Percentiles rank a stretch among this genome's conserved stretches.
Conservation (phyloP, 2,113 vertebrate species). For the Anguilla japonica region DNA sequence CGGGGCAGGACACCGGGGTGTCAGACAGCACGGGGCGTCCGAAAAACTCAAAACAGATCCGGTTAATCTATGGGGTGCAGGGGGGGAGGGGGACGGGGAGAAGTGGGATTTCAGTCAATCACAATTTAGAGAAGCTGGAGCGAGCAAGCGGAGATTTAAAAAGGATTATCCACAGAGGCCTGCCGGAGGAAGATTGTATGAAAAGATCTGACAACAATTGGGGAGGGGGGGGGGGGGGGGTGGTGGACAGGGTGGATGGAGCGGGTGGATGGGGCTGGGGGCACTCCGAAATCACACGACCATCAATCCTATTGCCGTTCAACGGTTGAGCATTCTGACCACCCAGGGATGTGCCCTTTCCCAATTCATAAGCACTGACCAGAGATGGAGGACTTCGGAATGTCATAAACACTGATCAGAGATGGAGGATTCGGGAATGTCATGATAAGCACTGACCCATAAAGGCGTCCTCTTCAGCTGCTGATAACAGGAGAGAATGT, state of each 20-base stretch:
- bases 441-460: too few relatives aligned
- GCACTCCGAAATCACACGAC: neutral
- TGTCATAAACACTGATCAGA: too few relatives aligned
- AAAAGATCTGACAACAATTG: slow-evolving; percentile 51
- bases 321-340: neutral
- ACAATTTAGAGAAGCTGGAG: slow-evolving; percentile 64
- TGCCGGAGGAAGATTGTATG: slow-evolving; percentile 32
- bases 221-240: neutral
- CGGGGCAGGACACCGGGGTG: neutral
- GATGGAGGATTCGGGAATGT: too few relatives aligned
- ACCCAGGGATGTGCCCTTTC: neutral
- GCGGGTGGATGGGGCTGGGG: too few relatives aligned
- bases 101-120: slow-evolving; percentile 66
- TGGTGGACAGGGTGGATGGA: neutral
- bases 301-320: neutral
- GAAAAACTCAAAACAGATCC: slow-evolving; percentile 67
- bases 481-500: too few relatives aligned
- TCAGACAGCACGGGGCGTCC: slow-evolving; percentile 52
- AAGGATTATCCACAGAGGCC: slow-evolving; percentile 63
- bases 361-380: too few relatives aligned
- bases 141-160: slow-evolving; percentile 62
- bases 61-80: slow-evolving; percentile 56
- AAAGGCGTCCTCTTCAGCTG: too few relatives aligned
- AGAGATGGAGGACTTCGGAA: too few relatives aligned
- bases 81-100: slow-evolving; percentile 33